These are phyloP conservation scores for Brachyptera risi DNA, from an alignment of 2,888 invertebrate genomes.

Conservation along the genomic window DNA sequence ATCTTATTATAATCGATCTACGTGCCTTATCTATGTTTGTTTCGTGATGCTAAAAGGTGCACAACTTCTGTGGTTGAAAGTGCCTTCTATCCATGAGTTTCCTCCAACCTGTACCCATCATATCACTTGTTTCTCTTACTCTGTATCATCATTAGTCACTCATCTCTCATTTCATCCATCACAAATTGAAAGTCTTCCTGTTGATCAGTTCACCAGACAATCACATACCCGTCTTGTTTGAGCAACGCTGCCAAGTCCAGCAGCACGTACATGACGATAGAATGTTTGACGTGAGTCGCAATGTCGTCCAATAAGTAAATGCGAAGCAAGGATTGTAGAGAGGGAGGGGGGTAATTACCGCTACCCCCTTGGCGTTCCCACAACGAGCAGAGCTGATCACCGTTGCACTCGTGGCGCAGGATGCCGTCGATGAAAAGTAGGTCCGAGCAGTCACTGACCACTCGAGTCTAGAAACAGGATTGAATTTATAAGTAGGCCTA, in stretches of 20 bases:
- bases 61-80: no score
- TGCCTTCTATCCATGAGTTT: no score
- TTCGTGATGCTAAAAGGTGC: no score
- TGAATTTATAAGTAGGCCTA: no score
- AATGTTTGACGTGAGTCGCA: constrained; percentile 68
- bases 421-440: constrained; percentile 70
- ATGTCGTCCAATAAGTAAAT: constrained; percentile 67
- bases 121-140: neutral
- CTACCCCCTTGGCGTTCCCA: constrained; percentile 62
- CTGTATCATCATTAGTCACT: neutral
- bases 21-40: neutral
- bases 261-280: constrained; percentile 73
- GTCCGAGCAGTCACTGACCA: constrained; percentile 35
- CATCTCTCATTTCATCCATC: no score
- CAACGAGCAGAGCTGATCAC: constrained; percentile 45
- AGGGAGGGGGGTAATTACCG: constrained; percentile 78
- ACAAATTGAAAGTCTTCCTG: no score
- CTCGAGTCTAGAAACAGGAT: neutral
- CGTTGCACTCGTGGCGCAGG: constrained; percentile 58
- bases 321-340: constrained; percentile 70
- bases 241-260: constrained; percentile 73
- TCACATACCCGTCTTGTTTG: constrained; percentile 53
- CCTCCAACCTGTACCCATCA: no score
- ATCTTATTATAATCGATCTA: no score
- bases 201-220: constrained; percentile 47